Conservation (phyloP, 2,888 invertebrate species). For the Oscheius myriophilus region DNA sequence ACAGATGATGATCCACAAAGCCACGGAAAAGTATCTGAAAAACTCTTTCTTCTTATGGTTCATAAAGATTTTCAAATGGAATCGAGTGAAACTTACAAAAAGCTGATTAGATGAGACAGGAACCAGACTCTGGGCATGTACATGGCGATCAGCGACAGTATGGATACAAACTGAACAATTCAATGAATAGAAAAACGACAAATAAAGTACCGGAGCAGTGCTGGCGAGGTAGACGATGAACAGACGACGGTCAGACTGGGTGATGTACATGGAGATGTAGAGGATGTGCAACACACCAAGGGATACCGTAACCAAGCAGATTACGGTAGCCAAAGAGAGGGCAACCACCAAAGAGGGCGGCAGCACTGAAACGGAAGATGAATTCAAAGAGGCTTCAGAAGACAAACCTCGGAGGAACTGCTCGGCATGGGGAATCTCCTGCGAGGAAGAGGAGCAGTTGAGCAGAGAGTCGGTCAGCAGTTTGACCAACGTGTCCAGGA, state of each 20-base stretch:
- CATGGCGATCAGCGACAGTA: constrained; percentile 60
- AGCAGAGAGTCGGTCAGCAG: constrained; percentile 61
- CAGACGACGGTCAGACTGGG: constrained; percentile 52
- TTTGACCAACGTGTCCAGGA: constrained; percentile 53
- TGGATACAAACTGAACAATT: constrained; percentile 57
- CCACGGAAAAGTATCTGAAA: constrained; percentile 65
- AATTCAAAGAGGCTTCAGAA: background rate
- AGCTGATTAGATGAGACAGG: constrained; percentile 63
- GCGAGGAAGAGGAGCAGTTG: constrained; percentile 52
- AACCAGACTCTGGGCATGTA: constrained; percentile 69
- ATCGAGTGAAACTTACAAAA: constrained; percentile 50
- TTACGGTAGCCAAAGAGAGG: constrained; percentile 48
- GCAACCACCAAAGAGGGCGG: constrained; percentile 55
- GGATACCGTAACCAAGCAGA: constrained; percentile 55
- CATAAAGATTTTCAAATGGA: background rate
- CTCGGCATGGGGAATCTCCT: constrained; percentile 54
- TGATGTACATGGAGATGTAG: constrained; percentile 62
- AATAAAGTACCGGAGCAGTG: constrained; percentile 50
- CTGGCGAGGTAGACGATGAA: constrained; percentile 62
- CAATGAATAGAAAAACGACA: no score
- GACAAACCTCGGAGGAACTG: constrained; percentile 52
- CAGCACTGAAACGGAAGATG: constrained; percentile 31
- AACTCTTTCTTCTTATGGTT: background rate
- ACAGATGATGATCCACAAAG: constrained; percentile 66
- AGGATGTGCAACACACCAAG: constrained; percentile 61